phyloP scores from a whole-genome alignment of 1,140 invertebrate species.

The Homalodisca vitripennis region DNA sequence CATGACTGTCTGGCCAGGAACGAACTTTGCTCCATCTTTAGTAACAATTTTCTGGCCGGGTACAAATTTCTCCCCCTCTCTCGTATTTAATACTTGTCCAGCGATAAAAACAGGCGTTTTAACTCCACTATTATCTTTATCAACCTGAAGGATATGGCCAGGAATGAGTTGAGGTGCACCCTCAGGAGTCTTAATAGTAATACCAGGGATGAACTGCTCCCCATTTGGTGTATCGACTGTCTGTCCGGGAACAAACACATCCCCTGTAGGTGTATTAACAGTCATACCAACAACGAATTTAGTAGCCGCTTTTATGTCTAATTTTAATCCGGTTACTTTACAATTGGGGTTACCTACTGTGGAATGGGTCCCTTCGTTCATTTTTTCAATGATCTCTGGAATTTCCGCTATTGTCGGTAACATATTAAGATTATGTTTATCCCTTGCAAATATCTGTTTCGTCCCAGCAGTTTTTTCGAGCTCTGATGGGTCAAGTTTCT shows the following conservation, averaged over 20 bases:
- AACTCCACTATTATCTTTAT: constrained; percentile 56
- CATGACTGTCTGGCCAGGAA: constrained; percentile 69
- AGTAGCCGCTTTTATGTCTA: constrained; percentile 62
- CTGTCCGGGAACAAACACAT: constrained; percentile 63
- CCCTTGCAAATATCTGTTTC: constrained; percentile 54
- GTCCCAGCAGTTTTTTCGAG: constrained; percentile 58
- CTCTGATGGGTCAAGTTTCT: constrained; percentile 52
- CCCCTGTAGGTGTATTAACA: constrained; percentile 46
- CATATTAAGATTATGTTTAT: constrained; percentile 51
- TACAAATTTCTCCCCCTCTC: constrained; percentile 64
- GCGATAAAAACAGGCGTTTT: constrained; percentile 57
- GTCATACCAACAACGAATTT: constrained; percentile 53
- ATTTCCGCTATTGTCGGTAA: constrained; percentile 65
- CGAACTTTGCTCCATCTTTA: constrained; percentile 54
- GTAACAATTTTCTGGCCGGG: constrained; percentile 55
- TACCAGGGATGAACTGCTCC: constrained; percentile 68
- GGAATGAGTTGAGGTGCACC: constrained; percentile 61
- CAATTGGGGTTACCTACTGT: constrained; percentile 51
- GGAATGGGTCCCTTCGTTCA: constrained; percentile 56
- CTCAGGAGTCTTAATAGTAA: constrained; percentile 65
- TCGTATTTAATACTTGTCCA: constrained; percentile 63
- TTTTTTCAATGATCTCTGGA: constrained; percentile 59
- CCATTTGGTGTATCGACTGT: constrained; percentile 66
- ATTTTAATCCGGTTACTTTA: constrained; percentile 60
- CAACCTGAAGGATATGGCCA: constrained; percentile 64